Percentiles rank a stretch among this genome's conserved stretches.
These are phyloP conservation scores for Florisuga fusca DNA, from an alignment of 2,797 vertebrate genomes.

Conservation along the genomic window DNA sequence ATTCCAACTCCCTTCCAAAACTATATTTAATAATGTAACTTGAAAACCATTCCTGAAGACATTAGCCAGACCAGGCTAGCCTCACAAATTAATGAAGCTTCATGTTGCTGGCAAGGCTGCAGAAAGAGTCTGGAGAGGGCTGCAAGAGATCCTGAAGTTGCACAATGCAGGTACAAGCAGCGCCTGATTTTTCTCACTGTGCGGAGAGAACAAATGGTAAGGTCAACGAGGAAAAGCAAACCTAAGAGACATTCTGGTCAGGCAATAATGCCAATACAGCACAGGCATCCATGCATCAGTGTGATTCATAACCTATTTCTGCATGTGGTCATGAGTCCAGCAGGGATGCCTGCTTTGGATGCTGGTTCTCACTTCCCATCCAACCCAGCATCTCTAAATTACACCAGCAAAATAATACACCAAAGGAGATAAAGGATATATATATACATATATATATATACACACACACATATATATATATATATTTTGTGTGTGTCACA, in stretches of 20 bases:
- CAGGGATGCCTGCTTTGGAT: background rate
- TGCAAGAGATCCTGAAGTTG: background rate
- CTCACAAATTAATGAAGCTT: background rate
- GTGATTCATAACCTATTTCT: background rate
- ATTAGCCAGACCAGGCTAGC: background rate
- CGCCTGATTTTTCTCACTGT: background rate
- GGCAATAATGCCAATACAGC: background rate
- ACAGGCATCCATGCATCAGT: fast-evolving
- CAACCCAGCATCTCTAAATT: background rate
- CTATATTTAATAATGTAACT: constrained; percentile 7
- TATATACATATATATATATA: too few relatives aligned
- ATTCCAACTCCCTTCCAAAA: constrained; percentile 39
- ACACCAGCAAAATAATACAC: background rate
- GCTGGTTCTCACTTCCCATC: background rate
- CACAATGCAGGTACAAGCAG: background rate
- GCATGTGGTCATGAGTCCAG: fast-evolving
- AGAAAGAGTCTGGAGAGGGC: background rate
- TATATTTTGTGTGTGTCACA: background rate
- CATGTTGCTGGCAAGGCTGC: background rate
- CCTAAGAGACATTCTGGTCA: background rate
- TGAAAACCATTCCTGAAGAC: background rate
- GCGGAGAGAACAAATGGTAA: background rate
- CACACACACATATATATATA: too few relatives aligned
- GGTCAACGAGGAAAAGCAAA: background rate
- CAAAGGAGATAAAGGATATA: background rate